phyloP scores from a whole-genome alignment of 2,113 vertebrate species.

The Lepus americanus region DNA sequence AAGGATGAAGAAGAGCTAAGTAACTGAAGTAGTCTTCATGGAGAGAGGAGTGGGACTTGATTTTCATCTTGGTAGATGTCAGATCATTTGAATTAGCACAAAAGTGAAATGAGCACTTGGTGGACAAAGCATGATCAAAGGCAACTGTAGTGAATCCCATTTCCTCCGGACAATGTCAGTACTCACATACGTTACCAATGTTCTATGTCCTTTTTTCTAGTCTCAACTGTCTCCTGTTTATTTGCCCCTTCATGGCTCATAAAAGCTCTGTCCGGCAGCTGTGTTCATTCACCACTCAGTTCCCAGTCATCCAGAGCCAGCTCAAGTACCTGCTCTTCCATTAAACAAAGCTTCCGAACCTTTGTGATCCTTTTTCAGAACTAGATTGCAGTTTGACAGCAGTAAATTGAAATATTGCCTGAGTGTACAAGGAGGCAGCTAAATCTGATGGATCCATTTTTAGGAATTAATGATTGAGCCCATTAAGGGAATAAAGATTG shows the following conservation, averaged over 20 bases:
- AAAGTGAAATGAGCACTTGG: not conserved
- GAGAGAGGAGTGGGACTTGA: not conserved
- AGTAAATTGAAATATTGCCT: slow-evolving; percentile 10
- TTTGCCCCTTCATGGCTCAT: slow-evolving; percentile 34
- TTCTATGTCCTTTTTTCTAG: not conserved
- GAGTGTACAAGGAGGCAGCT: not conserved
- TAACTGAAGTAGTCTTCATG: not conserved
- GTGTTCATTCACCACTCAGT: not conserved
- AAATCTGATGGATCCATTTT: not conserved
- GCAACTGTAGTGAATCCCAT: not conserved
- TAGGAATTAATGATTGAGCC: not conserved
- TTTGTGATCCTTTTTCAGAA: not conserved
- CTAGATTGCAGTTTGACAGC: not conserved
- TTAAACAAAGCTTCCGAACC: slow-evolving; percentile 29
- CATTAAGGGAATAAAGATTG: not conserved
- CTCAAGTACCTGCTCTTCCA: not conserved
- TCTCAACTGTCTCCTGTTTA: not conserved
- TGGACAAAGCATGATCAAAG: slow-evolving; percentile 32
- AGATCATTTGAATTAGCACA: slow-evolving; percentile 2
- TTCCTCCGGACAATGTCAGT: not conserved
- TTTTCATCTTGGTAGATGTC: not conserved
- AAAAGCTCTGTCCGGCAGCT: not conserved
- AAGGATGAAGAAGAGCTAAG: slow-evolving; percentile 35
- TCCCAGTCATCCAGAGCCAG: not conserved
- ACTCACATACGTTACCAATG: not conserved